Evolutionary conservation across 2,113 vertebrate species (phyloP).

Genomic region (Argyrosomus japonicus): DNA sequence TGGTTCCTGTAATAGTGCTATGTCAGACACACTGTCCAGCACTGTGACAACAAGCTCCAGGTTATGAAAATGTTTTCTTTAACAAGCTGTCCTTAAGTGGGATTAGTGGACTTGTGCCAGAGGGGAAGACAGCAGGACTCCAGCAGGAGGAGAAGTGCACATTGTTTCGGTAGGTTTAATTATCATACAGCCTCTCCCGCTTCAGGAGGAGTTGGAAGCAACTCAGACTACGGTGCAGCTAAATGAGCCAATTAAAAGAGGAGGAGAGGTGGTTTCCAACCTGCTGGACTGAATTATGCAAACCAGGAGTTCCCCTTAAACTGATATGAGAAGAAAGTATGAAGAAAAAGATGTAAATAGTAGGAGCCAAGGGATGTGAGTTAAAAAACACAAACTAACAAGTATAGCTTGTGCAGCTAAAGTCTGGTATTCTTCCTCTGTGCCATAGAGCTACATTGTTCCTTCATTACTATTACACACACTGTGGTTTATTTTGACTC

Average conservation of each 20-base stretch:
- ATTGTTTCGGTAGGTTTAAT: constrained; percentile 11
- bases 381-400: too few species aligned
- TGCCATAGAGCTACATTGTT: too few species aligned
- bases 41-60: background rate
- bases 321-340: background rate
- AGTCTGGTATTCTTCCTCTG: too few species aligned
- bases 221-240: background rate
- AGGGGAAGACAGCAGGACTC: background rate
- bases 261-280: background rate
- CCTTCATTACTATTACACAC: too few species aligned
- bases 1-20: background rate
- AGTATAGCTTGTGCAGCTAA: too few species aligned
- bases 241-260: constrained; percentile 28
- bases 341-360: background rate
- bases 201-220: background rate
- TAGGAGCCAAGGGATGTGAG: background rate
- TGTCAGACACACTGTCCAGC: too few species aligned
- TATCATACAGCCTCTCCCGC: background rate
- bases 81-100: constrained; percentile 1
- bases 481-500: too few species aligned
- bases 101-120: constrained; percentile 17
- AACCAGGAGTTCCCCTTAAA: background rate
- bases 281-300: constrained; percentile 10
- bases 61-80: background rate
- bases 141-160: background rate